Evolutionary conservation across 2,113 vertebrate species (phyloP), one percentile per base, ranked within the genome.

Genomic region (Eleginops maclovinus): DNA sequence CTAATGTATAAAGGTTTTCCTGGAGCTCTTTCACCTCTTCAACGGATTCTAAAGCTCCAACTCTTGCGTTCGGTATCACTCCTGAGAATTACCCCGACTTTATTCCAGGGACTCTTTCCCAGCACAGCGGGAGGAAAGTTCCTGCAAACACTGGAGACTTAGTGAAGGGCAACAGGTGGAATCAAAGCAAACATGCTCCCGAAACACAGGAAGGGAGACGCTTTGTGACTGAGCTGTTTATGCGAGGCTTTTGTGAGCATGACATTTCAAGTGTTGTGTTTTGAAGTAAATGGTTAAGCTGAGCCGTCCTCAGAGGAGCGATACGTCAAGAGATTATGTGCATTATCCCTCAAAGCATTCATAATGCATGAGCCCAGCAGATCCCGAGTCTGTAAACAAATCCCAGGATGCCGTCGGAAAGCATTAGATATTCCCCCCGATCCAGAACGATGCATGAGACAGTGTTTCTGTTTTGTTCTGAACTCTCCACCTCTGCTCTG

Each of bases 361-460:
- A 79, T 79, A 65, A 72, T 60, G 28, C 9, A 79, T 79, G 0
- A 66, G 0, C 21, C 21, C 41, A 49, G 41, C 14, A 13, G 1
- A 9, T 55, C 58, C 63, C 15, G 63, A 67, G 21, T 26, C n/a
- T 9, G 54, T 13, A 24, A 36, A 53, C 51, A 51, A 76, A 41
- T 51, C 51, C 60, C 51, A 47, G 13, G 40, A 21, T 8, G 8
- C 21, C n/a, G 19, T 41, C 41, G 41, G 59, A 41, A 63, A 21
- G 47, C 50, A 71, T 64, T 41, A n/a, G 11, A 63, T 40, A 31
- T 19, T 9, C 56, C 69, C 54, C 12, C 44, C n/a, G 4, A 1
- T 43, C 11, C 56, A 44, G 17, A 46, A 19, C 17, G 3, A 58
- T 16, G 28, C 1, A 41, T 31, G 21, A 50, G 15, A 49, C 4